These are phyloP conservation scores for Drosophila ohnishii DNA, from an alignment of 1,140 invertebrate species.

Conservation along the genomic window DNA sequence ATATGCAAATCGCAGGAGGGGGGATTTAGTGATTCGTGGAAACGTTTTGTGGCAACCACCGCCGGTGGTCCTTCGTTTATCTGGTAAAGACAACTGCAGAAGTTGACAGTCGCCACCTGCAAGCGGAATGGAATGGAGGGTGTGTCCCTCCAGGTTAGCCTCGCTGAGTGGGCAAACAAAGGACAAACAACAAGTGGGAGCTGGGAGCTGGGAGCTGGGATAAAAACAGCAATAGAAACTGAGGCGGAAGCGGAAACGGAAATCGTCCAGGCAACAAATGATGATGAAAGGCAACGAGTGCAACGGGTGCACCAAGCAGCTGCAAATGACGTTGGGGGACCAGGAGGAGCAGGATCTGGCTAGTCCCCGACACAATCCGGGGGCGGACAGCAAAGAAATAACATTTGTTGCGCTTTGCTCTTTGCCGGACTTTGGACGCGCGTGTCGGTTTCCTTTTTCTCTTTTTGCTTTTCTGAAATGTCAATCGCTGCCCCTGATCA, in stretches of 20 bases:
- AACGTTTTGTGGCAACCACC: constrained; percentile 1
- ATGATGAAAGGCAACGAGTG: constrained; percentile 18
- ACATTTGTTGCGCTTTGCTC: constrained; percentile 70
- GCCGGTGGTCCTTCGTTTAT: constrained; percentile 2
- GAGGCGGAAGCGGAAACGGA: constrained; percentile 36
- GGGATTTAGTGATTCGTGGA: neutral
- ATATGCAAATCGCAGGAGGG: constrained; percentile 19
- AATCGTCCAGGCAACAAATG: constrained; percentile 12
- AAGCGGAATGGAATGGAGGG: neutral
- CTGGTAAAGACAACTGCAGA: constrained; percentile 6
- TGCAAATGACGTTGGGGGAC: constrained; percentile 11
- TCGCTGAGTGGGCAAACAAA: constrained; percentile 3
- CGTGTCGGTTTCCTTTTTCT: constrained; percentile 2
- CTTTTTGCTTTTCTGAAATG: constrained; percentile 37
- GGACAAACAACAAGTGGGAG: constrained; percentile 9
- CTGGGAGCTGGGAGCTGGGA: neutral
- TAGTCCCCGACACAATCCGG: constrained; percentile 12
- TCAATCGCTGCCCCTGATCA: constrained; percentile 39
- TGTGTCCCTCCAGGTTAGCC: neutral
- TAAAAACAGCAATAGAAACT: neutral
- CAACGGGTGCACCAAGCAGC: constrained; percentile 9
- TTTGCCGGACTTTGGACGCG: constrained; percentile 30
- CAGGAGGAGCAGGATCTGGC: too few relatives aligned
- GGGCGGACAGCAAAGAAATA: constrained; percentile 20
- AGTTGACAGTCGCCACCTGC: constrained; percentile 19